Evolutionary conservation across 2,888 invertebrate species (phyloP), one percentile per base, ranked within the genome.

Genomic region (Acronicta aceris): DNA sequence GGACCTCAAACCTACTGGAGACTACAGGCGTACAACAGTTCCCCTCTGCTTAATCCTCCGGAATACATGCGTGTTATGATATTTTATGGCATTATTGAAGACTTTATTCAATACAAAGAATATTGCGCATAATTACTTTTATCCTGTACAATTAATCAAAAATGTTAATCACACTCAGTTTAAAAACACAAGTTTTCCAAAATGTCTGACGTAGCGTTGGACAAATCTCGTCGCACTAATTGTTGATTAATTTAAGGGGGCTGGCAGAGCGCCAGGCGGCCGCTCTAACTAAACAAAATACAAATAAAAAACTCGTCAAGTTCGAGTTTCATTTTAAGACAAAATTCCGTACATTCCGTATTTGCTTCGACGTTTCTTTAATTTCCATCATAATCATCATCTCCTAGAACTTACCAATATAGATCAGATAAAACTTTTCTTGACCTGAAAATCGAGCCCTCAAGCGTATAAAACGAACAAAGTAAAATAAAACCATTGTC

Each of bases 191-290:
- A 38, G 43, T 13, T 45, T 56, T 33, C 25, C 40, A 16, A 8
- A 25, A 43, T 33, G 42, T 59, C 64, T 38, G 64, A 56, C 70
- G 30, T 33, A 42, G 38, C 55, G 59, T 17, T 42, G 61, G 41
- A 68, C 71, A 64, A 68, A 70, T 65, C 61, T 50, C 59, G 56
- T 68, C 47, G 46, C 65, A 54, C 69, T 75, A 75, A 74, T 75
- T 74, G 74, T 74, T 71, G 72, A 74, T 75, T 74, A 68, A 74
- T 75, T 71, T 72, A 71, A 61, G 64, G 54, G 17, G 58, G 48
- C n/a, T 75, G 74, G 74, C 74, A 71, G 42, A 43, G 16, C 10
- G 68, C 75, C 74, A 71, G 56, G 17, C 43, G 54, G 21, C 10
- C 41, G 42, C 50, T 45, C 42, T 13, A 12, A 25, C 53, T 62